Evolutionary conservation across 64 coral and sea anemone species (phyloP), one percentile per base, ranked within the genome.

Genomic region (Acropora yongei): DNA sequence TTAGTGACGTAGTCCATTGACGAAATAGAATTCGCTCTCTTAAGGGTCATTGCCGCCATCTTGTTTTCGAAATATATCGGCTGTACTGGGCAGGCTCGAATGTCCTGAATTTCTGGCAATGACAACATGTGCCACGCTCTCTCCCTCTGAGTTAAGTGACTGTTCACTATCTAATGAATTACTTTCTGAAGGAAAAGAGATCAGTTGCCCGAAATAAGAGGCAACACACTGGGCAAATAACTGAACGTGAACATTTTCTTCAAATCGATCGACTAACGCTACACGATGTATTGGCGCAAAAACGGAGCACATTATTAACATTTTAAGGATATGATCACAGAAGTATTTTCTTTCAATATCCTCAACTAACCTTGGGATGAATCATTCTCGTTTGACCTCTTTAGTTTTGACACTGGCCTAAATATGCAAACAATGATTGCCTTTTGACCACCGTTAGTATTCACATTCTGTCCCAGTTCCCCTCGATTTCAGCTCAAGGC

Each of bases 401-500:
- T 71, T 71, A 20, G 1, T 71, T 71, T 71, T 71, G 18, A 71
- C 67, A 71, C 67, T 71, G 67, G 67, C 67, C 16, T 20, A 71
- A 71, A 71, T 71, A 71, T 71, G 67, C 17, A n/a, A 71, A 20
- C 75, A 48, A 1, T 44, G 40, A 40, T 76, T 76, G 73, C 30
- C 73, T 44, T 67, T 67, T 5, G 63, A 14, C 63, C 63, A 41
- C 43, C 44, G 48, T 77, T 77, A 48, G 43, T 77, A 77, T 77
- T 77, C 43, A 77, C 10, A 14, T 45, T 77, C 10, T 14, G 44
- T 77, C 45, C 58, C 75, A 44, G 42, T 47, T 48, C 10, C 75
- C 3, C 75, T 77, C 44, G 44, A 77, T 48, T 77, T 77, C 75
- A 77, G 75, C 75, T 77, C 44, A 47, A 77, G 47, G 44, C 75